phyloP scores from a whole-genome alignment of 92 coral and sea anemone species.

The Muricea muricata region DNA sequence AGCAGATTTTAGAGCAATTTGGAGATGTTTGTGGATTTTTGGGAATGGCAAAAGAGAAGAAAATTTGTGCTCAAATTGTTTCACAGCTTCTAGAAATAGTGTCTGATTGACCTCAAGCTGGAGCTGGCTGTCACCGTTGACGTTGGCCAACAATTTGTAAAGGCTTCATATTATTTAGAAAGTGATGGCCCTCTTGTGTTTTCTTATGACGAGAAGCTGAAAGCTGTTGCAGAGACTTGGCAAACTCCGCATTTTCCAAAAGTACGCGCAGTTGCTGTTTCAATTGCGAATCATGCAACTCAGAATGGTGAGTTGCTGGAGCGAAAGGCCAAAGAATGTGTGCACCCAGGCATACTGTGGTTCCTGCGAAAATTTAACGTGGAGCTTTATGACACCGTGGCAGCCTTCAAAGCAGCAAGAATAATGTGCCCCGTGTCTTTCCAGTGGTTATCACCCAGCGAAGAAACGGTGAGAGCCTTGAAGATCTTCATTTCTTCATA shows the following conservation, averaged over 20 bases:
- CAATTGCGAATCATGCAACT: constrained; percentile 56
- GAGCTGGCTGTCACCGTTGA: constrained; percentile 66
- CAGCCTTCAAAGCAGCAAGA: too few species aligned
- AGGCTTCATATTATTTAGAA: constrained; percentile 43
- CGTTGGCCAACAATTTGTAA: constrained; percentile 48
- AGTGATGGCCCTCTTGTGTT: too few species aligned
- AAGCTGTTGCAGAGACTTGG: constrained; percentile 59
- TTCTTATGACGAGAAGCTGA: too few species aligned
- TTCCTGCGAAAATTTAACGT: constrained; percentile 50
- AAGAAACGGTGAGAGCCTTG: background rate
- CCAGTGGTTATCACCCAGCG: background rate
- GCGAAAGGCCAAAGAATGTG: too few species aligned
- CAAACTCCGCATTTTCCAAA: constrained; percentile 58
- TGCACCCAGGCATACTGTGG: constrained; percentile 47
- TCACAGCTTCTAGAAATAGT: constrained; percentile 41
- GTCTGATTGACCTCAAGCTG: constrained; percentile 53
- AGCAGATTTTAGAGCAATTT: constrained; percentile 64
- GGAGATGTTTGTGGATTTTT: constrained; percentile 63
- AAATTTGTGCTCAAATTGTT: constrained; percentile 56
- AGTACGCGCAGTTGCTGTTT: constrained; percentile 58
- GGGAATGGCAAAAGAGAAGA: constrained; percentile 56
- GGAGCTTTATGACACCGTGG: too few species aligned
- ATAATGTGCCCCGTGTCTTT: too few species aligned
- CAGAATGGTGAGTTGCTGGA: constrained; percentile 47
- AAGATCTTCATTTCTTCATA: too few species aligned